A percentile compares a stretch with the other conserved stretches of the same genome.
Evolutionary conservation across 2,888 invertebrate genomes (phyloP).

Genomic region (Epinotia brunnichana): DNA sequence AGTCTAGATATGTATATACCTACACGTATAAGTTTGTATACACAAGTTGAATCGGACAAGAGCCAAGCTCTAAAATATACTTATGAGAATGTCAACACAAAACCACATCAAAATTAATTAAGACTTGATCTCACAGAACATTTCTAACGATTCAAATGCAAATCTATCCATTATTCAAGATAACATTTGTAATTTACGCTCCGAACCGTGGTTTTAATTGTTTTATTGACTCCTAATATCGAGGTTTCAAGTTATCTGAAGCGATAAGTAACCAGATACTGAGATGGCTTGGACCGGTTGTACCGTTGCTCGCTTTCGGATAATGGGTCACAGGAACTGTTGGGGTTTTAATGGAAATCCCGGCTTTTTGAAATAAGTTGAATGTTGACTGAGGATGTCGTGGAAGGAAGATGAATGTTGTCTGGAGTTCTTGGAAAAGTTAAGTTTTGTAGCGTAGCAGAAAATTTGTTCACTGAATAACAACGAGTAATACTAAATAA

Average conservation of each 20-base stretch:
- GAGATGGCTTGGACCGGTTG: constrained; percentile 60
- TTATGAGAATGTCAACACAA: constrained; percentile 45
- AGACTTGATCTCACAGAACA: constrained; percentile 17
- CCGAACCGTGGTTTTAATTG: constrained; percentile 23
- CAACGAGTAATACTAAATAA: neutral
- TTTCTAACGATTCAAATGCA: constrained; percentile 1
- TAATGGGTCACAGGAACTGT: constrained; percentile 66
- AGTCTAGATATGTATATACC: too few species aligned
- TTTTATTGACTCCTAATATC: constrained; percentile 38
- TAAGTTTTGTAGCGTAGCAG: neutral
- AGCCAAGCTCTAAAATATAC: constrained; percentile 14
- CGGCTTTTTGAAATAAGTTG: constrained; percentile 9
- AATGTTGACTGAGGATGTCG: neutral
- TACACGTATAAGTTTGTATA: too few species aligned
- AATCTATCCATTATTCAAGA: constrained; percentile 1
- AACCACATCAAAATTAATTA: constrained; percentile 3
- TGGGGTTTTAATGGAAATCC: constrained; percentile 43
- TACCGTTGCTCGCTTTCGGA: constrained; percentile 67
- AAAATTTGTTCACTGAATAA: neutral
- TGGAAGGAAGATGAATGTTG: neutral
- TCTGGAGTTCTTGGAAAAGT: neutral
- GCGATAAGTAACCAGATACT: constrained; percentile 34
- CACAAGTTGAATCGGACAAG: neutral
- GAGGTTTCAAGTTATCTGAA: constrained; percentile 32
- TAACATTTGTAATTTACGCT: constrained; percentile 21